phyloP scores from a whole-genome alignment of 2,888 invertebrate species.

The Cosmia trapezina region DNA sequence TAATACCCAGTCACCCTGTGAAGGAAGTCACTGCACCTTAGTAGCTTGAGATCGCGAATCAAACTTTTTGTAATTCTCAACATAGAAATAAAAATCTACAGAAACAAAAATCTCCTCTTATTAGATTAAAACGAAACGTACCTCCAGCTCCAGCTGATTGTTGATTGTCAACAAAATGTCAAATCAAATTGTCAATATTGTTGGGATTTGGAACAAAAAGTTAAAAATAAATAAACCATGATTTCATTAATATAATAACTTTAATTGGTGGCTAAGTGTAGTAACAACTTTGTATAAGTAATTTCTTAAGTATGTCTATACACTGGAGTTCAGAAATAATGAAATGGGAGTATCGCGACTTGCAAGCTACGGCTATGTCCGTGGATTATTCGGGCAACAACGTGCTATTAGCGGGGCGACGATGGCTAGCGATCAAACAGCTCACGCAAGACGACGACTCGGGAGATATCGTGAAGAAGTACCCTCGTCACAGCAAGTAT shows the following conservation, averaged over 20 bases:
- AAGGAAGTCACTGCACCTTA: no score
- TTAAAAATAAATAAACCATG: slow-evolving; percentile 38
- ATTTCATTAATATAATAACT: slow-evolving; percentile 7
- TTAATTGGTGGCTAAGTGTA: slow-evolving; percentile 14
- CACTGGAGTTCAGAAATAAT: slow-evolving; percentile 89
- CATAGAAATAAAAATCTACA: neutral
- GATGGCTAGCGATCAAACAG: slow-evolving; percentile 94
- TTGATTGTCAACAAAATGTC: slow-evolving; percentile 12
- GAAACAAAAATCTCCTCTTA: neutral
- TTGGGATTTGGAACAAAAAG: slow-evolving; percentile 12
- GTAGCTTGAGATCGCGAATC: no score
- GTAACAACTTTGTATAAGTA: neutral
- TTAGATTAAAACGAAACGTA: slow-evolving; percentile 7
- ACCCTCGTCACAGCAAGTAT: slow-evolving; percentile 97
- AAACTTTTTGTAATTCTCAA: neutral
- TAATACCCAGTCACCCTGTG: no score
- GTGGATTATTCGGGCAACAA: slow-evolving; percentile 96
- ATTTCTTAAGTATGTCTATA: slow-evolving; percentile 78
- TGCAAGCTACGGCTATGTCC: slow-evolving; percentile 98
- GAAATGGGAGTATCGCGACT: slow-evolving; percentile 94
- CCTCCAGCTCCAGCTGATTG: slow-evolving; percentile 48
- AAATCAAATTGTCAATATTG: slow-evolving; percentile 26
- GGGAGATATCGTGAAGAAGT: slow-evolving; percentile 93
- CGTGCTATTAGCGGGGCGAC: slow-evolving; percentile 95
- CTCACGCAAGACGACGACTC: slow-evolving; percentile 94